Evolutionary conservation across 2,888 invertebrate genomes (phyloP).

Genomic region (Folsomia manolachei): DNA sequence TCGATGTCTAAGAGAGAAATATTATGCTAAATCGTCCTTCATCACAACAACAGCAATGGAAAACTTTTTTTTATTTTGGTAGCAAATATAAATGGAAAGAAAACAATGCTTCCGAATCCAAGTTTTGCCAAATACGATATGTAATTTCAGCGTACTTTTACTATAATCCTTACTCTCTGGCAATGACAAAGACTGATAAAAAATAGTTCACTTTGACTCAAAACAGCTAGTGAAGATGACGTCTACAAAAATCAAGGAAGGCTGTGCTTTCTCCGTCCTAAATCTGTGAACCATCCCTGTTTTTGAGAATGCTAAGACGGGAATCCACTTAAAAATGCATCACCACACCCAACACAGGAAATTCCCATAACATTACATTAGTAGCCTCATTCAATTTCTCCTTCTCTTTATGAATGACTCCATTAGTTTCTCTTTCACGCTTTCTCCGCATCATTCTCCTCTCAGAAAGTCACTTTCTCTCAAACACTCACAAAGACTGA

Average conservation of each 20-base stretch:
- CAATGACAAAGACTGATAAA: too few species aligned
- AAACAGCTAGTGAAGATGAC: too few species aligned
- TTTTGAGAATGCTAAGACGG: not conserved
- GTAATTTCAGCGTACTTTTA: too few species aligned
- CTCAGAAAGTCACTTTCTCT: not conserved
- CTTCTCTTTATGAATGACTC: conserved; percentile 9
- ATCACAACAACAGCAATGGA: not conserved
- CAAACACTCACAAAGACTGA: not conserved
- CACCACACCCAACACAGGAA: not conserved
- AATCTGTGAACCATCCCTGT: not conserved
- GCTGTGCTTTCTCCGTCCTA: not conserved
- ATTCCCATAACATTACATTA: conserved; percentile 6
- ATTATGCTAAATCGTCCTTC: not conserved
- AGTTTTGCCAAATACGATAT: too few species aligned
- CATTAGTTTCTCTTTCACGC: conserved; percentile 8
- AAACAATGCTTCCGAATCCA: too few species aligned
- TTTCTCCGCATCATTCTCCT: not conserved
- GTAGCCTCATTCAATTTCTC: conserved; percentile 10
- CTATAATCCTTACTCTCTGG: too few species aligned
- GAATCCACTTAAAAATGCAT: conserved; percentile 8
- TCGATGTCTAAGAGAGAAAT: not conserved
- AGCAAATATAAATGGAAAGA: too few species aligned
- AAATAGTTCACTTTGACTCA: too few species aligned
- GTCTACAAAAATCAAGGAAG: too few species aligned
- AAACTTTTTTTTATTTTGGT: too few species aligned